Base-by-base conservation (phyloP, 2,113 vertebrate species). In the Chionodraco myersi region DNA sequence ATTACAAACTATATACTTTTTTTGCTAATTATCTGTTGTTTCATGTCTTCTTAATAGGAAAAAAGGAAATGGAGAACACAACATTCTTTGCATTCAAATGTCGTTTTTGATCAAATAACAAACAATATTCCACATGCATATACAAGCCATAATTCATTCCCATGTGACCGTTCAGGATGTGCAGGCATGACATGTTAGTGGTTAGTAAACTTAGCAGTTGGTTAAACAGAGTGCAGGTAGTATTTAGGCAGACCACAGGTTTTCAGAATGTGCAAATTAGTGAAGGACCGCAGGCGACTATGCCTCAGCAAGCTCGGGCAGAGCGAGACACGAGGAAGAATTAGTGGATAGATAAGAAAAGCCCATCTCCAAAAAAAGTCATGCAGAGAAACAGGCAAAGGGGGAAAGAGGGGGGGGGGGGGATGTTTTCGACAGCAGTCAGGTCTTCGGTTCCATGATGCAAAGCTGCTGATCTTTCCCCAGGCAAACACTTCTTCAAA, bases 211-310 rank as follows among this genome's bases (percentile, higher is more conserved):
- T 44, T 77, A 81, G 85, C 83, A 89, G 82, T 47, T 59, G 83
- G 84, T 87, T 86, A 75, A 87, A 80, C 75, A 83, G 79, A 81
- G 75, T 36, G 59, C 86, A 92, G 88, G 86, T 91, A 82, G 85
- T 86, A 54, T 72, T 93, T 88, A 84, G 56, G 82, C 78, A 88
- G 79, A 88, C 89, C 80, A 26, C 85, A 90, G 83, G 71, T 48
- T 86, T 88, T 76, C 79, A 84, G 72, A 87, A 72, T 83, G 90
- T 83, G 87, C 80, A 89, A 90, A 92, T 93, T 91, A 93, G 86
- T 76, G 45, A 86, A 41, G 67, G 72, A 83, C 86, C 48, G 56
- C 85, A 86, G 76, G 92, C 72, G 65, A 86, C 82, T 65, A 63
- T 36, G 83, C 73, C 61, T 79, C 54, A 77, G 83, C 85, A 91